Conservation (phyloP, 2,797 vertebrate species). For the Potorous gilbertii region DNA sequence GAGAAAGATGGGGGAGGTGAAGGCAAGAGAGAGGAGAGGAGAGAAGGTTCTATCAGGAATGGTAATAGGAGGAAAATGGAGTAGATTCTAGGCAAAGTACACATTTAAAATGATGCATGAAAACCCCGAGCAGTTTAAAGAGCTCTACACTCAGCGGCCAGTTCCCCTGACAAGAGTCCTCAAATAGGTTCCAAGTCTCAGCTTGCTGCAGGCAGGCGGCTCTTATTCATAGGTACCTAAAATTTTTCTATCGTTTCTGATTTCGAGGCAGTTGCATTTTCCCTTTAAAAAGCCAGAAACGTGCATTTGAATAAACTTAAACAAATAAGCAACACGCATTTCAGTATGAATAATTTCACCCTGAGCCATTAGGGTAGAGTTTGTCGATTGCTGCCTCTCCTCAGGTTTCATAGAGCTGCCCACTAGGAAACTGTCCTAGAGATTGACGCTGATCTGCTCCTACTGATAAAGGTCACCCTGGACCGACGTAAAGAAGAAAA, state of each 20-base stretch:
- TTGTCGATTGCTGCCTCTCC: not conserved
- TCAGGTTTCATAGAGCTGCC: not conserved
- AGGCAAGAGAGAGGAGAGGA: not conserved
- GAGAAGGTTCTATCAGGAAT: not conserved
- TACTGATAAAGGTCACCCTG: slow-evolving; percentile 1
- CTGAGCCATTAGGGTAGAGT: not conserved
- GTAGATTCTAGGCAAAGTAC: not conserved
- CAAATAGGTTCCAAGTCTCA: not conserved
- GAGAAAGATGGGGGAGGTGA: not conserved
- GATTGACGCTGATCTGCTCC: not conserved
- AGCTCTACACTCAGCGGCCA: not conserved
- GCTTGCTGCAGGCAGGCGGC: not conserved
- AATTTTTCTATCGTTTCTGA: not conserved
- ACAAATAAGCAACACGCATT: not conserved
- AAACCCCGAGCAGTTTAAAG: not conserved
- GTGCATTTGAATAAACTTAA: not conserved
- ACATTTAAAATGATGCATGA: not conserved
- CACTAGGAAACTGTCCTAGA: not conserved
- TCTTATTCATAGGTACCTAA: not conserved
- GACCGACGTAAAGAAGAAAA: not conserved
- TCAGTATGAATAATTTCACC: not conserved
- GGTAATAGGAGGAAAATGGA: not conserved
- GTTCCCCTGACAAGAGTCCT: not conserved
- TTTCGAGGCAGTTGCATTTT: not conserved
- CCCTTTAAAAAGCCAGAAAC: not conserved